Percentiles rank a stretch among this genome's conserved stretches.
Evolutionary conservation across 1,140 invertebrate species (phyloP).

Genomic region (Vanessa atalanta): DNA sequence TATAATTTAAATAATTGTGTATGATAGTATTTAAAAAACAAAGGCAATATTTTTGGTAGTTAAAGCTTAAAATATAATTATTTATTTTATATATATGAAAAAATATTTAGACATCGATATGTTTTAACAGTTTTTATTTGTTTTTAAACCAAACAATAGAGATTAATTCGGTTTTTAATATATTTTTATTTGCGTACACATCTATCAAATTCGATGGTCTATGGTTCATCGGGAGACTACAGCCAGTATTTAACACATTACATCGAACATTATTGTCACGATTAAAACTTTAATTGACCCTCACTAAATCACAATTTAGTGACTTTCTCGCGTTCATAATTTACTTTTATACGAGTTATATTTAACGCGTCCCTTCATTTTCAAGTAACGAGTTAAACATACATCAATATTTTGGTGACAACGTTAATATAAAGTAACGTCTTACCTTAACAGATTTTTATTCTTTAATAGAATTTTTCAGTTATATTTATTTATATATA

Average conservation of each 20-base stretch:
- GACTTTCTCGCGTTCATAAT: conserved; percentile 54
- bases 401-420: conserved; percentile 10
- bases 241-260: conserved; percentile 68
- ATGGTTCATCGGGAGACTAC: conserved; percentile 48
- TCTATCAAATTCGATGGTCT: conserved; percentile 45
- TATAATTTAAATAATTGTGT: not conserved
- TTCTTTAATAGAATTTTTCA: no score
- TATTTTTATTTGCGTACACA: not conserved
- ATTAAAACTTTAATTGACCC: conserved; percentile 79
- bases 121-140: no score
- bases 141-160: no score
- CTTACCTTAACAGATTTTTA: not conserved
- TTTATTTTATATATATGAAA: no score
- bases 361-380: conserved; percentile 12
- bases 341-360: conserved; percentile 51
- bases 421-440: not conserved
- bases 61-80: no score
- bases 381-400: conserved; percentile 10
- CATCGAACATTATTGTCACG: conserved; percentile 71
- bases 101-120: no score
- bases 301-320: conserved; percentile 78
- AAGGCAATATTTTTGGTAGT: no score
- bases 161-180: not conserved
- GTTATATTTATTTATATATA: no score
- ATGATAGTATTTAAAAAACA: not conserved